phyloP scores from a whole-genome alignment of 2,797 vertebrate species.

The Eulemur albifrons region DNA sequence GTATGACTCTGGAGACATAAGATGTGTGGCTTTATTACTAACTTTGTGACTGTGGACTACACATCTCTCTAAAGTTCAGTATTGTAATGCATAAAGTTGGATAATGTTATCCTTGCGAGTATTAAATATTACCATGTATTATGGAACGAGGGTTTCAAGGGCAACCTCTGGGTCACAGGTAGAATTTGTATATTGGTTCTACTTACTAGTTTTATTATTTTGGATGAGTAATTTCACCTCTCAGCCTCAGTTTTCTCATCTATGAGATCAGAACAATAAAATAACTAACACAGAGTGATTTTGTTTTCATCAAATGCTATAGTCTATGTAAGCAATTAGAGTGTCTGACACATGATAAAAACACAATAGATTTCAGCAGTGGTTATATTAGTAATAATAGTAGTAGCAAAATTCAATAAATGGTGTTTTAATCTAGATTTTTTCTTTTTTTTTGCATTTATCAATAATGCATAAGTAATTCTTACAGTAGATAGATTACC shows the following conservation, averaged over 20 bases:
- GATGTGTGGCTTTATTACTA: neutral
- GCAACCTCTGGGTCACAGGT: neutral
- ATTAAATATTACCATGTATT: neutral
- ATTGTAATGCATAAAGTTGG: neutral
- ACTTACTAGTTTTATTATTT: neutral
- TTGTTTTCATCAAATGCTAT: neutral
- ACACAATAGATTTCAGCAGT: neutral
- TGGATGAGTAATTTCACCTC: neutral
- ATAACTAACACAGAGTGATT: neutral
- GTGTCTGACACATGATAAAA: neutral
- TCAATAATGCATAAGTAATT: neutral
- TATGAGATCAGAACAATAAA: conserved; percentile 9
- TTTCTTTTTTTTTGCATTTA: neutral
- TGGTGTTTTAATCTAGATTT: neutral
- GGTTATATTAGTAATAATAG: neutral
- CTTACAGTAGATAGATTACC: neutral
- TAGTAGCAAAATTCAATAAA: neutral
- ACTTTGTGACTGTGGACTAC: neutral
- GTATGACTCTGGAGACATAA: neutral
- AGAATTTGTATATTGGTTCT: neutral
- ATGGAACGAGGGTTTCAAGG: neutral
- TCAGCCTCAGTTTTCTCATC: neutral
- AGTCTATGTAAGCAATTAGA: neutral
- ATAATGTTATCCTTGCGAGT: neutral
- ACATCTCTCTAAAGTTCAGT: neutral